These are phyloP conservation scores for Mormyrus hasselquistii DNA, from an alignment of 2,797 vertebrate genomes.

Conservation along the genomic window DNA sequence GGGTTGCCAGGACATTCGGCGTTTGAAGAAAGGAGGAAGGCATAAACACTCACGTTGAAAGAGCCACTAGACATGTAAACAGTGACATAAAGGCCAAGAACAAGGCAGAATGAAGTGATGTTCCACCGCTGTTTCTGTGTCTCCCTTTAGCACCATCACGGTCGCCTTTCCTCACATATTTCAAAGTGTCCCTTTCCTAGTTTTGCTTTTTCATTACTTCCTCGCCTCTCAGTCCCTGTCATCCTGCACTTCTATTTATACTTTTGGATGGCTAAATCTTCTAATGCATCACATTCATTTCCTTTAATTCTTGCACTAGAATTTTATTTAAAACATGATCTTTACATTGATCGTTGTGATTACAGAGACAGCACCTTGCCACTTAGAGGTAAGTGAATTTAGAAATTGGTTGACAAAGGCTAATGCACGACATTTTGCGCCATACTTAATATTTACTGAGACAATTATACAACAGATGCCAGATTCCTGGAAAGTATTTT, in stretches of 20 bases:
- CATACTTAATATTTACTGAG: neutral
- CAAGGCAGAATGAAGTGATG: neutral
- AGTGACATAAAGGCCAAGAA: neutral
- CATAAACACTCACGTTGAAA: constrained; percentile 11
- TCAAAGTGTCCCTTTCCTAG: neutral
- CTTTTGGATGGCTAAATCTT: neutral
- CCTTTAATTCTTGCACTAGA: neutral
- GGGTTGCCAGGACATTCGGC: constrained; percentile 2
- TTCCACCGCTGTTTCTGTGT: neutral
- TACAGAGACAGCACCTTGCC: neutral
- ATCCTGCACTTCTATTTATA: neutral
- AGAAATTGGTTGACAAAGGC: neutral
- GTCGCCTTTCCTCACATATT: neutral
- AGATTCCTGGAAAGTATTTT: neutral
- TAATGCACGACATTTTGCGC: neutral
- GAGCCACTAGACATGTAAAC: constrained; percentile 14
- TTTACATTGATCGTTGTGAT: too few species aligned
- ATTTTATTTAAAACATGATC: neutral
- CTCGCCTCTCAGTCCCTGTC: neutral
- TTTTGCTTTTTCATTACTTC: neutral
- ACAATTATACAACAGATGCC: neutral
- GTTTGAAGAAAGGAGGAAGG: neutral
- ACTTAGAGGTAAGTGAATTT: neutral
- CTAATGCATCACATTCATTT: neutral
- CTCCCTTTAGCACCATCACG: neutral